phyloP scores from a whole-genome alignment of 2,797 vertebrate genomes.

The Sparidentex hasta region DNA sequence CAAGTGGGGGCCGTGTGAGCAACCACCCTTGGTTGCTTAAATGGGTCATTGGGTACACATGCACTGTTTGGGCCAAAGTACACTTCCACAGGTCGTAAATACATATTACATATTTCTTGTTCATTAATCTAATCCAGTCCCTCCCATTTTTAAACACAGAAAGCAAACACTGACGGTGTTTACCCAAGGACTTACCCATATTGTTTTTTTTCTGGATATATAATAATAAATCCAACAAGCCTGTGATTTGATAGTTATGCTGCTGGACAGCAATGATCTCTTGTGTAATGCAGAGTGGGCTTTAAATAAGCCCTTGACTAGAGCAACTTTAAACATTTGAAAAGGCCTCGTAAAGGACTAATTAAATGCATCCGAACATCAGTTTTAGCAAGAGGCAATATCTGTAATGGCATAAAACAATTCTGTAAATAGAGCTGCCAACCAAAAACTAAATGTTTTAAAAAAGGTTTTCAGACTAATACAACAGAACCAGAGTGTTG shows the following conservation, averaged over 20 bases:
- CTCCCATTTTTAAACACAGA: conserved; percentile 2
- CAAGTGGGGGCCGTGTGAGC: not conserved
- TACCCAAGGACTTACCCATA: not conserved
- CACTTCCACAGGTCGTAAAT: not conserved
- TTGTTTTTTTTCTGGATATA: not conserved
- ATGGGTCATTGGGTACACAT: not conserved
- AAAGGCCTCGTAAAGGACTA: not conserved
- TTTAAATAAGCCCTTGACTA: not conserved
- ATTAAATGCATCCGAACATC: not conserved
- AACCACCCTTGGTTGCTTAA: not conserved
- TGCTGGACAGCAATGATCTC: not conserved
- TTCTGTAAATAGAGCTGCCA: not conserved
- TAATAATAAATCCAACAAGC: not conserved
- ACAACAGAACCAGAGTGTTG: not conserved
- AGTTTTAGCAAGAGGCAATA: not conserved
- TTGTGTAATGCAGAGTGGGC: not conserved
- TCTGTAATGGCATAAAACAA: not conserved
- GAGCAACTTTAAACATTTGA: conserved; percentile 1
- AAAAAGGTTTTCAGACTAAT: not conserved
- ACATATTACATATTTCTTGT: not conserved
- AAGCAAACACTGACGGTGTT: conserved; percentile 2
- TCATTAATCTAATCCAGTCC: not conserved
- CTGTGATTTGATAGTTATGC: not conserved
- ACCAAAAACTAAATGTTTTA: not conserved
- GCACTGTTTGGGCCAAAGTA: not conserved